Percentiles rank a stretch among this genome's conserved stretches.
phyloP scores from a whole-genome alignment of 2,888 invertebrate species.

The Eueremaeus valkanovi region DNA sequence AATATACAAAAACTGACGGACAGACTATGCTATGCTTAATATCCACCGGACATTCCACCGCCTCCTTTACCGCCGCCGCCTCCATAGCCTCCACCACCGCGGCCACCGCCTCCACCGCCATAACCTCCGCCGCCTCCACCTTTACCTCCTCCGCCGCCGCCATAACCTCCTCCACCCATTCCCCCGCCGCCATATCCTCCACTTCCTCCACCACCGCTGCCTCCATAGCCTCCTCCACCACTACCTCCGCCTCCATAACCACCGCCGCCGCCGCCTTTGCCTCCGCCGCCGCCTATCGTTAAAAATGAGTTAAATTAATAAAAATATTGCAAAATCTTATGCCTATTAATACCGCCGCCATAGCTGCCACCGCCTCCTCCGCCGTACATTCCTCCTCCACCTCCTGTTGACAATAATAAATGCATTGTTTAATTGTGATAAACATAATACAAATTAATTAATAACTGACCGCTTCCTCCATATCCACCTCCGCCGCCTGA shows the following conservation, averaged over 20 bases:
- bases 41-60: not conserved
- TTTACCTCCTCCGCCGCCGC: not conserved
- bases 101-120: not conserved
- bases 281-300: not conserved
- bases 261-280: not conserved
- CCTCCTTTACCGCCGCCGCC: not conserved
- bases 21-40: not conserved
- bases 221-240: not conserved
- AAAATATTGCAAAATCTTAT: not conserved
- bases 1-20: not conserved
- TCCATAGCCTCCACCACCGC: not conserved
- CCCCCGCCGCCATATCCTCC: too few species aligned
- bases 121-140: not conserved
- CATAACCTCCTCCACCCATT: not conserved
- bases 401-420: too few species aligned
- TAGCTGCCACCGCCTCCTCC: not conserved
- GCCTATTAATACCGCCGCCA: not conserved
- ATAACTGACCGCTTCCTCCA: not conserved
- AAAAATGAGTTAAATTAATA: not conserved
- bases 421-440: too few species aligned
- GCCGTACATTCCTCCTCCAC: too few species aligned
- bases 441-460: too few species aligned
- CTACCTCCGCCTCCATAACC: not conserved
- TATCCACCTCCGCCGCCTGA: not conserved
- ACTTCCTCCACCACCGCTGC: not conserved